A percentile compares a stretch with the other conserved stretches of the same genome.
These are phyloP conservation scores for Condylura cristata DNA, from an alignment of 2,113 vertebrate species.

Conservation along the genomic window DNA sequence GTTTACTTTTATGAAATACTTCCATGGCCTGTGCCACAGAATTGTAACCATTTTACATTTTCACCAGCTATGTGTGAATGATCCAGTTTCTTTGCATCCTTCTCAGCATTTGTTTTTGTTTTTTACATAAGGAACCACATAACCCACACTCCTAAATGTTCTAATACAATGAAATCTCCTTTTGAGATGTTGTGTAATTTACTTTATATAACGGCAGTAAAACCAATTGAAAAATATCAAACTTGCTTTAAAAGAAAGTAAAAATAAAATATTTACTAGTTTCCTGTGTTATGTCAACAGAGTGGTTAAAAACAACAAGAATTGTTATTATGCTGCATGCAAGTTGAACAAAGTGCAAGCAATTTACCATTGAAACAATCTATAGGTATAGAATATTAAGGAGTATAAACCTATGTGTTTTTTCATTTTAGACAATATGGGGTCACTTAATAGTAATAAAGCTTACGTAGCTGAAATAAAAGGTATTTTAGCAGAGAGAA, in stretches of 20 bases:
- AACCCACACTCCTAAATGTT: neutral
- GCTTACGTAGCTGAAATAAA: neutral
- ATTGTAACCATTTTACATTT: neutral
- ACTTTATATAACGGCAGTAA: neutral
- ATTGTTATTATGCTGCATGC: neutral
- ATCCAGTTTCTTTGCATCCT: neutral
- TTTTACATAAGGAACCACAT: neutral
- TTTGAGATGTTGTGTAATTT: neutral
- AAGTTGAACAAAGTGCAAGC: neutral
- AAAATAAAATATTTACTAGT: conserved; percentile 12
- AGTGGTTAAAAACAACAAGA: neutral
- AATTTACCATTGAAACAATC: neutral
- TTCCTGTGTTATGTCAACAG: neutral
- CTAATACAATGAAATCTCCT: neutral
- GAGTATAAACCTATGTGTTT: neutral
- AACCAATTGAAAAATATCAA: neutral
- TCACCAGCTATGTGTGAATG: neutral
- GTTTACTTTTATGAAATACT: conserved; percentile 6
- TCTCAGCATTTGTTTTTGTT: neutral
- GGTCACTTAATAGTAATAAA: neutral
- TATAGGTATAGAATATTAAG: neutral
- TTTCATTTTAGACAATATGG: neutral
- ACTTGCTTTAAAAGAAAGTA: neutral
- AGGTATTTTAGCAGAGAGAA: neutral
- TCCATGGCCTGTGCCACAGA: neutral